phyloP scores from a whole-genome alignment of 2,113 vertebrate species.

The Podocnemis expansa region DNA sequence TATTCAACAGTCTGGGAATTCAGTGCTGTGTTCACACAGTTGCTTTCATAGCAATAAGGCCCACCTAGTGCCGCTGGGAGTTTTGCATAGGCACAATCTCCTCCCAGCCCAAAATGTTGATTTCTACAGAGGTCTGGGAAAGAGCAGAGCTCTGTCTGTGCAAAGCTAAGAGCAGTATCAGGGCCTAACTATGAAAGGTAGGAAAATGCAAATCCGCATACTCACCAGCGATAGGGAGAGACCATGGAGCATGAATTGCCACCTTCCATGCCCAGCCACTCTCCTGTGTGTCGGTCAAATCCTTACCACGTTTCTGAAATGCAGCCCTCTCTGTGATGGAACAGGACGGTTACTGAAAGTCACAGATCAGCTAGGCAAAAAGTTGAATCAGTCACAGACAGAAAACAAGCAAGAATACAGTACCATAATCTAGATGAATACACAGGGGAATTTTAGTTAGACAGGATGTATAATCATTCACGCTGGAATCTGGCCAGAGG shows the following conservation, averaged over 20 bases:
- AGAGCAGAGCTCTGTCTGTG: accelerated
- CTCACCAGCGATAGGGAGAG: not conserved
- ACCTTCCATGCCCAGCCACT: accelerated
- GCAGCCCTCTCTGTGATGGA: not conserved
- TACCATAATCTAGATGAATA: conserved; percentile 2
- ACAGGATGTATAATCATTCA: not conserved
- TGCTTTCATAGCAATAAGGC: not conserved
- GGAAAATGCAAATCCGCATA: not conserved
- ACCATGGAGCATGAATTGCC: not conserved
- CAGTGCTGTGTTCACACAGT: not conserved
- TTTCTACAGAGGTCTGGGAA: not conserved
- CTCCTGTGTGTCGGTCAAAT: not conserved
- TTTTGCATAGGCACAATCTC: not conserved
- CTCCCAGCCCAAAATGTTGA: not conserved
- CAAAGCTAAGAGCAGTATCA: not conserved
- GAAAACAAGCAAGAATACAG: conserved; percentile 49
- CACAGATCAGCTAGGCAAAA: not conserved
- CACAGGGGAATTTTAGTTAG: conserved; percentile 52
- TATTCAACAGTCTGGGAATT: not conserved
- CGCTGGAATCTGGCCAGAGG: conserved; percentile 22
- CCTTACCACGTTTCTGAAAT: accelerated
- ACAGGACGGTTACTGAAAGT: not conserved
- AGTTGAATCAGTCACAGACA: conserved; percentile 37
- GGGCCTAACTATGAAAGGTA: not conserved
- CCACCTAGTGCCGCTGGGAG: accelerated